Base-by-base conservation (phyloP, 1,140 invertebrate species). In the Ceratina australensis region DNA sequence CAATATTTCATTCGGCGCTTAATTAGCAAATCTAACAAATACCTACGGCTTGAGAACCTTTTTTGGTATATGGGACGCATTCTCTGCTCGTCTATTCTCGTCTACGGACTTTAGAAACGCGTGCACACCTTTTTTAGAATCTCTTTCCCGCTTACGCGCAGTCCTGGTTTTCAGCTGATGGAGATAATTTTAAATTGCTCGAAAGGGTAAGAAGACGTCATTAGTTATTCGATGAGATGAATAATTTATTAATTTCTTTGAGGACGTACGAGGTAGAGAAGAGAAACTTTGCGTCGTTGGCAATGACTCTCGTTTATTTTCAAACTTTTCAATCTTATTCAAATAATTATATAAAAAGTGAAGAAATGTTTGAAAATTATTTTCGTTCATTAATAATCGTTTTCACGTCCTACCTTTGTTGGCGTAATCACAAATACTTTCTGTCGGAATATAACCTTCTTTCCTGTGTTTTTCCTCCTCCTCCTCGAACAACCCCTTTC, bases 1-100 rank as follows among this genome's bases (percentile, higher is more conserved):
- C 59, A 71, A 73, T 82, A 83, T 71, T 82, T 79, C 61, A 56
- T 54, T 28, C 57, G 60, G 22, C 59, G 65, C 52, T 71, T 79
- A 74, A 82, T 79, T 82, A 79, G 65, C 54, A 56, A 69, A 77
- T 77, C 33, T 28, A 33, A 71, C 68, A 71, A 71, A 77, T 47
- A 22, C 8, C 33, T 42, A 42, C n/a, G 22, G 8, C 26, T 18
- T 12, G 49, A 71, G 68, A 63, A 13, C 33, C 47, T 47, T 52
- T 61, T 50, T 7, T 13, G 33, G 33, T 47, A 18, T 50, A 42
- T 42, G 52, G 24, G 22, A 47, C 47, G 60, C 26, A 42, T 56
- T 42, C 8, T 50, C 28, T 50, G 47, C 13, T 10, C 15, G 24
- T 26, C 61, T 59, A 56, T 66, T 66, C 63, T 59, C 4, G 10